A percentile compares a stretch with the other conserved stretches of the same genome.
These are phyloP conservation scores for Andrena camellia DNA, from an alignment of 2,888 invertebrate genomes.

Conservation along the genomic window DNA sequence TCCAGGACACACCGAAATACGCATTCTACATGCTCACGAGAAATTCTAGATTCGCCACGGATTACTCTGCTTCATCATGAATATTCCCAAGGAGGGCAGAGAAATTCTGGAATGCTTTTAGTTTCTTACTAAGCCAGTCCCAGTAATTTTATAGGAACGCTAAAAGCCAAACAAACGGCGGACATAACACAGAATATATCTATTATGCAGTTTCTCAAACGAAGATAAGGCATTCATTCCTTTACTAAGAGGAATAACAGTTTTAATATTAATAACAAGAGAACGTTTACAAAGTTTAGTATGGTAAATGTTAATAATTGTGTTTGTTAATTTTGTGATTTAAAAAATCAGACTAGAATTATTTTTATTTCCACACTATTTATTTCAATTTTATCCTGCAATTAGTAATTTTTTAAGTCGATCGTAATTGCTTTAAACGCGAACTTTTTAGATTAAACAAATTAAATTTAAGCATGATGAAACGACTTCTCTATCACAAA, in stretches of 20 bases:
- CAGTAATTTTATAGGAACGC: conserved; percentile 7
- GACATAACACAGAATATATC: background rate
- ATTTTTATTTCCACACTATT: too few species aligned
- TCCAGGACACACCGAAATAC: conserved; percentile 40
- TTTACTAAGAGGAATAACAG: background rate
- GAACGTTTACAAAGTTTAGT: background rate
- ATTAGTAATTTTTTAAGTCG: too few species aligned
- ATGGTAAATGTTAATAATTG: too few species aligned
- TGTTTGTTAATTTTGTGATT: too few species aligned
- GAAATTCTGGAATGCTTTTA: conserved; percentile 14
- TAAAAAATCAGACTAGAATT: too few species aligned
- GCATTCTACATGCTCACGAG: conserved; percentile 28
- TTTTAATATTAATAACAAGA: background rate
- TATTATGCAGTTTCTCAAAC: background rate
- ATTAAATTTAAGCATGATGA: too few species aligned
- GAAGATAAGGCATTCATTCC: background rate
- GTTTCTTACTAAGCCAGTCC: conserved; percentile 12
- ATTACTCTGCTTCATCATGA: conserved; percentile 53
- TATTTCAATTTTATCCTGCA: too few species aligned
- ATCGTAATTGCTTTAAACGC: too few species aligned
- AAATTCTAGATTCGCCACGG: conserved; percentile 38
- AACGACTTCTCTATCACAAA: too few species aligned
- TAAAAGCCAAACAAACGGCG: background rate
- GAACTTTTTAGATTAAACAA: too few species aligned
- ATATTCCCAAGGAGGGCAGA: conserved; percentile 39